Evolutionary conservation across 2,888 invertebrate genomes (phyloP).

Genomic region (Tinea pellionella): DNA sequence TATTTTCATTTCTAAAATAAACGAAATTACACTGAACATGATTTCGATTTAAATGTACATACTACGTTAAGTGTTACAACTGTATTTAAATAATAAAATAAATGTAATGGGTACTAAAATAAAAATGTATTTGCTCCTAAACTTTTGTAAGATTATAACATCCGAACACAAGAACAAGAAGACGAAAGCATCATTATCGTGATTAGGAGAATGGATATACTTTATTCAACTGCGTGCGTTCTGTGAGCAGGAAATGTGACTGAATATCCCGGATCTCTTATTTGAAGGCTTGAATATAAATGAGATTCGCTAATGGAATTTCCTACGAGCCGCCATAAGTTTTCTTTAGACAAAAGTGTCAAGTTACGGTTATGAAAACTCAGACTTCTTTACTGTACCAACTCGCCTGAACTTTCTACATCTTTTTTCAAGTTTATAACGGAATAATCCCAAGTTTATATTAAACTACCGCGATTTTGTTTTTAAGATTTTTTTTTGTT

Average conservation of each 20-base stretch:
- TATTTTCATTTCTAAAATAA: too few relatives aligned
- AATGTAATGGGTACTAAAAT: background rate
- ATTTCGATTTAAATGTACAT: too few relatives aligned
- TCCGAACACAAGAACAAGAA: background rate
- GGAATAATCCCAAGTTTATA: background rate
- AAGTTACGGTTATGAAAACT: conserved; percentile 21
- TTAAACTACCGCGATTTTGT: conserved; percentile 4
- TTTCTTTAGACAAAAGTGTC: conserved; percentile 35
- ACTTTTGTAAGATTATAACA: background rate
- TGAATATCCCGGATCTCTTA: conserved; percentile 10
- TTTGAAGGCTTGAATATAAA: conserved; percentile 34
- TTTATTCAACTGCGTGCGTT: background rate
- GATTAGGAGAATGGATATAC: conserved; percentile 1
- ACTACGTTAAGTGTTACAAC: too few relatives aligned
- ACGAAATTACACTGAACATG: too few relatives aligned
- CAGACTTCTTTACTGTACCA: background rate
- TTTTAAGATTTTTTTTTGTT: background rate
- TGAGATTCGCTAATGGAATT: conserved; percentile 40
- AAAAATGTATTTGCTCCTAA: background rate
- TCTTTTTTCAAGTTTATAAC: conserved; percentile 3
- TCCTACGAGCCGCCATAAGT: conserved; percentile 25
- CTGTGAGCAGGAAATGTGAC: conserved; percentile 8
- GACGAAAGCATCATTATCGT: conserved; percentile 2
- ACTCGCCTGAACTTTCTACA: background rate
- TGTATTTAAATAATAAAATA: too few relatives aligned